Base-by-base conservation (phyloP, 2,113 vertebrate species). In the Cebidichthys violaceus region DNA sequence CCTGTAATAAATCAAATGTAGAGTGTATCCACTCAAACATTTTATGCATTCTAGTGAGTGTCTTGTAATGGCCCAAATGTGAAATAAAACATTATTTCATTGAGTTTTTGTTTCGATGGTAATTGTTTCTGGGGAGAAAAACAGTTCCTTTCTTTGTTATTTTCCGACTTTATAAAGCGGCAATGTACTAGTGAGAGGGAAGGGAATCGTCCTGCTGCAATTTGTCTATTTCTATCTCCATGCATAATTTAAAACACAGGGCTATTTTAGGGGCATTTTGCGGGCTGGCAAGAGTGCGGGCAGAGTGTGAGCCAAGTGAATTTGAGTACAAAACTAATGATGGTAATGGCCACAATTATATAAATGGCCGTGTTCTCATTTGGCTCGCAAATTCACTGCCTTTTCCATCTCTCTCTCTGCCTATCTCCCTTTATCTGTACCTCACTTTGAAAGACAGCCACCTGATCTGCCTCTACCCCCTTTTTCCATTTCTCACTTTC, bases 241-340 rank as follows among this genome's bases (percentile, higher is more conserved):
- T 94, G 91, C 83, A 93, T 94, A 91, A 94, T 94, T 93, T 88
- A 93, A 88, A 89, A 85, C 68, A 37, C 41, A 8, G 41, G 77
- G 83, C 89, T 93, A 93, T 92, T 94, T 93, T 76, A 74, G 86
- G 86, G 87, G 54, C 79, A 88, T 84, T 91, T 76, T 84, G 81
- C 64, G 65, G 88, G 81, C 79, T 91, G 88, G 89, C 88, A 86
- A 77, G 71, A 85, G 67, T 39, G 88, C 52, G 24, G 81, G 81
- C 79, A 33, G 76, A 83, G 83, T 73, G 65, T 70, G 82, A 83
- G 79, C 84, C 89, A 87, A 87, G 72, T 79, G 84, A 86, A 82
- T 89, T 84, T 79, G 70, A 88, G 77, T 70, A 79, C 85, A 80
- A 83, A 89, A 88, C 84, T 86, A 92, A 91, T 91, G 84, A 90